Evolutionary conservation across 2,888 invertebrate genomes (phyloP).

Genomic region (Masnerella sp.): DNA sequence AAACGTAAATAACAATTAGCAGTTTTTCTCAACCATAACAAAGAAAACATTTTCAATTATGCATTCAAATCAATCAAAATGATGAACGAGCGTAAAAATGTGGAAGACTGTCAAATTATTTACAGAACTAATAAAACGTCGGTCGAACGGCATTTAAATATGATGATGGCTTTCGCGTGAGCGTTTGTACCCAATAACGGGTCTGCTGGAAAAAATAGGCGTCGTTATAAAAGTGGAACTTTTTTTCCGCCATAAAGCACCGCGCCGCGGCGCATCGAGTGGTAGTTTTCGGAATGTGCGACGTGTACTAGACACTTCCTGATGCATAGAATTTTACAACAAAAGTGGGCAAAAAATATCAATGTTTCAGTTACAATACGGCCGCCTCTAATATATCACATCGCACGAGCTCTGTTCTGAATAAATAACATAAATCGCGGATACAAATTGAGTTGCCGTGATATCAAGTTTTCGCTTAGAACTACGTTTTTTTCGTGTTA

Average conservation of each 20-base stretch:
- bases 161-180: conserved; percentile 18
- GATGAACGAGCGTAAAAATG: no score
- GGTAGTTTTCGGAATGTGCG: conserved; percentile 44
- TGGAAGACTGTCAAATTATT: conserved; percentile 15
- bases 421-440: conserved; percentile 47
- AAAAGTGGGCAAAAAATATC: conserved; percentile 42
- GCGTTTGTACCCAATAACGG: conserved; percentile 10
- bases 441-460: conserved; percentile 36
- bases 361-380: conserved; percentile 53
- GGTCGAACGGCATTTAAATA: conserved; percentile 29
- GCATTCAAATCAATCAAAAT: no score
- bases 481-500: conserved; percentile 12
- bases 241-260: conserved; percentile 37
- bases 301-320: conserved; percentile 43
- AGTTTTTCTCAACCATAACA: no score
- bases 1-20: no score
- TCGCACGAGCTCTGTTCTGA: conserved; percentile 26
- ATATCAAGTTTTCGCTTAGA: conserved; percentile 32
- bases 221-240: conserved; percentile 40
- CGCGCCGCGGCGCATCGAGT: conserved; percentile 29
- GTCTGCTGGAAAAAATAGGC: conserved; percentile 5
- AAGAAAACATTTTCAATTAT: no score
- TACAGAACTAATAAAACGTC: conserved; percentile 15
- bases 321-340: conserved; percentile 57
- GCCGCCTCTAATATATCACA: conserved; percentile 38